Evolutionary conservation across 2,888 invertebrate genomes (phyloP).

Genomic region (Dicyrtomina minuta): DNA sequence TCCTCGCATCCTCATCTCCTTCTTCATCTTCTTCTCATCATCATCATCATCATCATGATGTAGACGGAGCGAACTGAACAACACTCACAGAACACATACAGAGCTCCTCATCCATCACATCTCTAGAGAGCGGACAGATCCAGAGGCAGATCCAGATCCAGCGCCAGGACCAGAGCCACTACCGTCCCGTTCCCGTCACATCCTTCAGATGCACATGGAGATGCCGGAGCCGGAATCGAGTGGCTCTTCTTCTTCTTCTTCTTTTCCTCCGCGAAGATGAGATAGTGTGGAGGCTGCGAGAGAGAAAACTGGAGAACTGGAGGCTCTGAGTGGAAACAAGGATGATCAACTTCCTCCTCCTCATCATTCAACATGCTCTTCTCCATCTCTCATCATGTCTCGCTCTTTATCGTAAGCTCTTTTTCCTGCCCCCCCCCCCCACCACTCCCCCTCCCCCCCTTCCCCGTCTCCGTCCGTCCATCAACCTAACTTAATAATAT

Average conservation of each 20-base stretch:
- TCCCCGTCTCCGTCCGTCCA: neutral
- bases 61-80: too few species aligned
- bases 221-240: too few species aligned
- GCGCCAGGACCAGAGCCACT: neutral
- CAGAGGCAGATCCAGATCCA: neutral
- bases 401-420: neutral
- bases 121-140: neutral
- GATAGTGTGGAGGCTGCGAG: too few species aligned
- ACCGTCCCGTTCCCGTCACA: too few species aligned
- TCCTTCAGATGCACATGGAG: too few species aligned
- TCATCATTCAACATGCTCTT: conserved; percentile 11
- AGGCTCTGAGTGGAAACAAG: neutral
- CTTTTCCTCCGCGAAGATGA: too few species aligned
- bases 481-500: too few species aligned
- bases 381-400: neutral
- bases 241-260: too few species aligned
- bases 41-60: too few species aligned
- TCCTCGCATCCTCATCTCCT: neutral
- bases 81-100: neutral
- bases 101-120: neutral
- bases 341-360: conserved; percentile 15
- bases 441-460: neutral
- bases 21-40: neutral
- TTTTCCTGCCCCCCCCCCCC: neutral
- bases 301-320: too few species aligned